Evolutionary conservation across 2,113 vertebrate genomes (phyloP).

Genomic region (Agelaius tricolor): DNA sequence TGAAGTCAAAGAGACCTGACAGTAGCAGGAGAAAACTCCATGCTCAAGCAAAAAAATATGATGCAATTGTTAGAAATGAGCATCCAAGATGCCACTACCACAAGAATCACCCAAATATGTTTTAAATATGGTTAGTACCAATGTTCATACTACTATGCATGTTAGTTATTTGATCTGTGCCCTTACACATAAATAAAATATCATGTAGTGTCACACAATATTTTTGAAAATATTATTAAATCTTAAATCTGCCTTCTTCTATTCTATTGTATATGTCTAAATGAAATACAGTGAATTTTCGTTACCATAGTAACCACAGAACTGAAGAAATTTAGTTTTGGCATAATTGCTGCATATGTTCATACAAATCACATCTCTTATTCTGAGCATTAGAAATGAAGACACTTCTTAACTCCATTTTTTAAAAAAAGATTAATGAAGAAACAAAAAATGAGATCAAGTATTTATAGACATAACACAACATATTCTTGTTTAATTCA

Average conservation of each 20-base stretch:
- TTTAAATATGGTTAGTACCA: background rate
- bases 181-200: constrained; percentile 32
- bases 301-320: constrained; percentile 66
- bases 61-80: background rate
- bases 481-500: constrained; percentile 14
- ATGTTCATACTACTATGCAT: background rate
- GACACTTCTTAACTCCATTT: constrained; percentile 33
- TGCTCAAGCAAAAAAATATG: background rate
- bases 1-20: background rate
- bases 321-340: constrained; percentile 65
- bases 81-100: background rate
- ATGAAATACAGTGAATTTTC: constrained; percentile 57
- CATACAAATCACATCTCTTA: constrained; percentile 57
- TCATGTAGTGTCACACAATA: background rate
- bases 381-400: constrained; percentile 39
- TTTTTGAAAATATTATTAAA: constrained; percentile 45
- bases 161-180: constrained; percentile 14
- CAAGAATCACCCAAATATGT: background rate
- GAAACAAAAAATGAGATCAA: constrained; percentile 2
- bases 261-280: constrained; percentile 41
- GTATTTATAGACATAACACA: background rate
- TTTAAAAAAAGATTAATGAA: constrained; percentile 41
- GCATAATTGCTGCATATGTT: constrained; percentile 69
- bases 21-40: background rate
- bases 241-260: constrained; percentile 13